Evolutionary conservation across 1,140 invertebrate species (phyloP), one percentile per base, ranked within the genome.

Genomic region (Eumeta japonica): DNA sequence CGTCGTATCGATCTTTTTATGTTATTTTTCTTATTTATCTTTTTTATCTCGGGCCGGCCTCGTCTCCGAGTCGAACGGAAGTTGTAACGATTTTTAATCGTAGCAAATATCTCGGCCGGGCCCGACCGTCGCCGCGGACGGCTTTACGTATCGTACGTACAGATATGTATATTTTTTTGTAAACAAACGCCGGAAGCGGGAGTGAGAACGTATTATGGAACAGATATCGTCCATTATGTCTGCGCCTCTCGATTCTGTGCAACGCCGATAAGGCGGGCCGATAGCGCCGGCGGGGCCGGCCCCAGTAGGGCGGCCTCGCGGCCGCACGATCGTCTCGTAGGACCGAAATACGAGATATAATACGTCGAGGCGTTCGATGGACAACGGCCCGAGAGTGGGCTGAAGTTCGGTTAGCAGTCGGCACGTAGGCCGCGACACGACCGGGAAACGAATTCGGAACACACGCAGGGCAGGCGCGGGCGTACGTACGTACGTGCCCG

Each of bases 11-110:
- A 71, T 71, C 62, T 71, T 71, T 62, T 67, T 66, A n/a, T 24
- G 62, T 73, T 73, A 62, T 68, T 70, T 70, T 64, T 73, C 50
- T 70, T 70, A 62, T 63, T 70, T 67, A 61, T 67, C 55, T 70
- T 72, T 64, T 73, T 70, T 66, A 68, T 70, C 65, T 65, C 57
- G 50, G 53, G 41, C 31, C 53, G 62, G 56, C 60, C 47, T 45
- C 60, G 62, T 39, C 62, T 65, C 53, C 41, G 52, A 54, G 45
- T 43, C 62, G 58, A 71, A 68, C 68, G 68, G 68, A 73, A 71
- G 68, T 73, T 68, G 66, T 68, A 67, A 71, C 65, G 61, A 71
- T 68, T 73, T 71, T 71, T 73, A 73, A 73, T 73, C 68, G 63
- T 62, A 46, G 55, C 63, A 59, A 72, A 58, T 67, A 68, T 73